These are phyloP conservation scores for Epizoanthus illoricatus DNA, from an alignment of 92 coral and sea anemone genomes.

Conservation along the genomic window DNA sequence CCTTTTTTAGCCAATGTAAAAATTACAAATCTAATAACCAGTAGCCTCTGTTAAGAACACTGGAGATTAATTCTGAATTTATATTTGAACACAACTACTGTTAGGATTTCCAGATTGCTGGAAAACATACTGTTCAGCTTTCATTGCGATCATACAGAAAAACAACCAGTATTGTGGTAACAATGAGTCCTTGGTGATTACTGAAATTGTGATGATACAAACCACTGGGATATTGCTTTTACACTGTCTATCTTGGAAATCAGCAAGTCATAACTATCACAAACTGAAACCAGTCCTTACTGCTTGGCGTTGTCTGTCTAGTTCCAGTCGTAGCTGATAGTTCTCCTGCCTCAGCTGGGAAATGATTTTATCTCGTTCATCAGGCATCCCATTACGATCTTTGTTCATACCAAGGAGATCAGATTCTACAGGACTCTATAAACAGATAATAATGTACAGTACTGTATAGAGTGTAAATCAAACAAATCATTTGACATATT, in stretches of 20 bases:
- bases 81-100: too few relatives aligned
- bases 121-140: too few relatives aligned
- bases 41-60: too few relatives aligned
- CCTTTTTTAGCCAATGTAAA: too few relatives aligned
- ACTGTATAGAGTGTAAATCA: not conserved
- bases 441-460: not conserved
- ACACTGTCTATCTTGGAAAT: not conserved
- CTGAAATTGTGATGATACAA: too few relatives aligned
- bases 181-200: too few relatives aligned
- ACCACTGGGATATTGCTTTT: too few relatives aligned
- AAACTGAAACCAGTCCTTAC: conserved; percentile 42
- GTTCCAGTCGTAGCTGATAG: conserved; percentile 63
- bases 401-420: conserved; percentile 49
- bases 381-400: conserved; percentile 49
- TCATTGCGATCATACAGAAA: too few relatives aligned
- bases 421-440: conserved; percentile 25
- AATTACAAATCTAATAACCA: too few relatives aligned
- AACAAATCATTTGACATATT: not conserved
- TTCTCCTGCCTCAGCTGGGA: conserved; percentile 78
- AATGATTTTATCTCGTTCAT: conserved; percentile 71
- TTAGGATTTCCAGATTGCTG: too few relatives aligned
- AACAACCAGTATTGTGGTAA: too few relatives aligned
- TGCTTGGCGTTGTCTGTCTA: conserved; percentile 57
- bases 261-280: not conserved
- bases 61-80: too few relatives aligned